These are phyloP conservation scores for Phasia obesa DNA, from an alignment of 2,888 invertebrate genomes.

Conservation along the genomic window DNA sequence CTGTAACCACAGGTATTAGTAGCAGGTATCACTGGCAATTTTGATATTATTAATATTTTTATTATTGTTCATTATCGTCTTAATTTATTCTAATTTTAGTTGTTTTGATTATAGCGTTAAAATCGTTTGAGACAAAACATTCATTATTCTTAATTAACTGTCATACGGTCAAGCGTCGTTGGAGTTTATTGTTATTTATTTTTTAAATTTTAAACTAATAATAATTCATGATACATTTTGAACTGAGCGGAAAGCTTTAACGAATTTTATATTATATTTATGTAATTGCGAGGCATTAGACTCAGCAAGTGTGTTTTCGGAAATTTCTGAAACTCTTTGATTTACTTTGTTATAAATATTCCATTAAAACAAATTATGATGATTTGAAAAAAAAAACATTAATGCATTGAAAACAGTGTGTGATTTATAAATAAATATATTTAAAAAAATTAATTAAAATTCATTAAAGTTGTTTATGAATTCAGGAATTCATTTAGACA, in stretches of 20 bases:
- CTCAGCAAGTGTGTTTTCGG: constrained; percentile 26
- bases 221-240: constrained; percentile 12
- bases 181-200: constrained; percentile 25
- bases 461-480: too few species aligned
- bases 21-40: not conserved
- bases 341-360: not conserved
- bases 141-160: constrained; percentile 50
- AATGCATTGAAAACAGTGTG: too few species aligned
- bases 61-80: constrained; percentile 47
- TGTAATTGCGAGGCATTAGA: not conserved
- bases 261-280: not conserved
- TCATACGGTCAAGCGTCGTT: constrained; percentile 9
- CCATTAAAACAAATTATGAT: not conserved
- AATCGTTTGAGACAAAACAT: constrained; percentile 52
- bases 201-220: constrained; percentile 14
- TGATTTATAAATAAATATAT: not conserved
- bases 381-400: not conserved
- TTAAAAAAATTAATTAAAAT: not conserved
- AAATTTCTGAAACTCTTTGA: constrained; percentile 3
- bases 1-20: constrained; percentile 11
- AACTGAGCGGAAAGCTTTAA: constrained; percentile 36
- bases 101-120: constrained; percentile 63
- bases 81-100: constrained; percentile 56
- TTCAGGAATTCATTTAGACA: too few species aligned
- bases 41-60: constrained; percentile 42